These are phyloP conservation scores for Dryobotodes eremita DNA, from an alignment of 2,888 invertebrate genomes.

Conservation along the genomic window DNA sequence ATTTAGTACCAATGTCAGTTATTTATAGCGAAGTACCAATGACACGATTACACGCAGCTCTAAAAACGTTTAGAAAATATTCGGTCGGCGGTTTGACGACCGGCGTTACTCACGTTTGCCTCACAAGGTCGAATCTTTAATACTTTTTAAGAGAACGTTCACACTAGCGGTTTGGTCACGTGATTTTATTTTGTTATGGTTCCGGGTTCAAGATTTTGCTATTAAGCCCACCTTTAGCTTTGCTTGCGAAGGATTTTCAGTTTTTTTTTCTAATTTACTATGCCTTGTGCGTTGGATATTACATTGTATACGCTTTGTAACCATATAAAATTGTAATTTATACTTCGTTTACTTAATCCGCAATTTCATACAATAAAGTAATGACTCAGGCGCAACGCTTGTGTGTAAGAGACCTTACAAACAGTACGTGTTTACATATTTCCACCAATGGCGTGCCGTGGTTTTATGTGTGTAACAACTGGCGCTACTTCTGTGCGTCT, in stretches of 20 bases:
- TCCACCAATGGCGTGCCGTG: constrained; percentile 41
- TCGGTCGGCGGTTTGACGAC: constrained; percentile 67
- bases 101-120: constrained; percentile 69
- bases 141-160: constrained; percentile 54
- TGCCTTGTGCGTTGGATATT: background rate
- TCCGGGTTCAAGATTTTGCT: constrained; percentile 14
- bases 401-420: constrained; percentile 54
- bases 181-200: constrained; percentile 38
- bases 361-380: constrained; percentile 15
- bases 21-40: constrained; percentile 55
- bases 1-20: constrained; percentile 51
- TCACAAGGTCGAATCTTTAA: constrained; percentile 69
- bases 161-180: constrained; percentile 42
- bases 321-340: constrained; percentile 17
- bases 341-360: constrained; percentile 22
- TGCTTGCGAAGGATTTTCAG: constrained; percentile 1
- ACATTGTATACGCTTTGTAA: constrained; percentile 15
- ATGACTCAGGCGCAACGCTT: constrained; percentile 39
- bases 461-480: constrained; percentile 54
- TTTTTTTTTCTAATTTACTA: constrained; percentile 2
- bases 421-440: constrained; percentile 43
- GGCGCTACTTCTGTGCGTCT: constrained; percentile 56
- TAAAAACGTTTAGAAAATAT: constrained; percentile 63
- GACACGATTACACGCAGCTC: constrained; percentile 47
- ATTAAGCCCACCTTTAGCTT: background rate